Evolutionary conservation across 2,797 vertebrate species (phyloP).

Genomic region (Bucorvus abyssinicus): DNA sequence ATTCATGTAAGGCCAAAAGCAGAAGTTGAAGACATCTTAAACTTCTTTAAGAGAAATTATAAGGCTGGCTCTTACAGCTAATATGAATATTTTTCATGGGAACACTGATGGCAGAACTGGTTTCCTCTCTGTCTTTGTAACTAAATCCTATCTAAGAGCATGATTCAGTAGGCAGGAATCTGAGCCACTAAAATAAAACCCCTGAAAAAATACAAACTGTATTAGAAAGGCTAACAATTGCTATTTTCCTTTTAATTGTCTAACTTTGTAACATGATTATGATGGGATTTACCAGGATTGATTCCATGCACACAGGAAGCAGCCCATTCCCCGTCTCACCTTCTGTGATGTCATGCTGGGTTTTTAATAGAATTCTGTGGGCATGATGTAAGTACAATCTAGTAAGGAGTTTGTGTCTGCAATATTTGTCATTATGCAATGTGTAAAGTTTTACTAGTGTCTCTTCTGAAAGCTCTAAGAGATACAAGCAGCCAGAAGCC

Average conservation of each 20-base stretch:
- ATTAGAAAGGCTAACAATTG: conserved; percentile 25
- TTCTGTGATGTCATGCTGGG: conserved; percentile 7
- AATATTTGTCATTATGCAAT: conserved; percentile 10
- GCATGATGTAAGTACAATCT: conserved; percentile 39
- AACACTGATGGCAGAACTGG: background rate
- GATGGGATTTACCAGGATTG: conserved; percentile 40
- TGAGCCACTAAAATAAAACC: conserved; percentile 39
- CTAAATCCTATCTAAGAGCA: background rate
- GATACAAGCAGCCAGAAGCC: conserved; percentile 32
- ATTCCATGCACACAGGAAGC: background rate
- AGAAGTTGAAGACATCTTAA: background rate
- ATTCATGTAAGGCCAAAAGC: background rate
- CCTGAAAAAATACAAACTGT: background rate
- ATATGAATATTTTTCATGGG: background rate
- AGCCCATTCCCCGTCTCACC: conserved; percentile 33
- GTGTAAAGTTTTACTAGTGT: conserved; percentile 37
- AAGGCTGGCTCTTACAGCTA: background rate
- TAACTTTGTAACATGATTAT: background rate
- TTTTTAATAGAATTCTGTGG: conserved; percentile 52
- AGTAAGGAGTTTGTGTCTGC: background rate
- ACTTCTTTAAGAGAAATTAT: background rate
- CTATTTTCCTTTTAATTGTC: conserved; percentile 26
- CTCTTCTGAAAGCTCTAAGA: conserved; percentile 22
- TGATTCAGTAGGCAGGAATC: conserved; percentile 22
- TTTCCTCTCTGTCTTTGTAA: background rate